Conservation (phyloP, 2,888 invertebrate genomes). For the Plutella xylostella region DNA sequence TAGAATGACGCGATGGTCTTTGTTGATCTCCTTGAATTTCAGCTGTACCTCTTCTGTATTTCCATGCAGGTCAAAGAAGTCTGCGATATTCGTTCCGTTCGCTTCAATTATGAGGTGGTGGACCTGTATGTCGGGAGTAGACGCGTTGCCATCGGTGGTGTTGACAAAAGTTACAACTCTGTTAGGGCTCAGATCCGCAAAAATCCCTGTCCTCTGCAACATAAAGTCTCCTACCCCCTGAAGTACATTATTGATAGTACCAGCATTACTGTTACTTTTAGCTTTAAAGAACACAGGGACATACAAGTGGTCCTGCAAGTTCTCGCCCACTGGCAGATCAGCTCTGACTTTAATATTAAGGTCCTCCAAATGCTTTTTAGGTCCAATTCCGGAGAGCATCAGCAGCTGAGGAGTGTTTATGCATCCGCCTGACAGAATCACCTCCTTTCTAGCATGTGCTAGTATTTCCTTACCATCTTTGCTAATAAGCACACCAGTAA, state of each 20-base stretch:
- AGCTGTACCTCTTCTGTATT: conserved; percentile 28
- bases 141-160: conserved; percentile 32
- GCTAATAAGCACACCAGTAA: conserved; percentile 44
- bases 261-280: too few relatives aligned
- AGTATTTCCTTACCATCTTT: conserved; percentile 37
- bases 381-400: conserved; percentile 65
- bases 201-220: conserved; percentile 51
- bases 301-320: conserved; percentile 63
- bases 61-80: conserved; percentile 29
- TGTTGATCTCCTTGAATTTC: conserved; percentile 30
- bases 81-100: conserved; percentile 27
- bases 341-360: conserved; percentile 42
- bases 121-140: conserved; percentile 36
- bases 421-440: conserved; percentile 60
- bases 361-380: conserved; percentile 40
- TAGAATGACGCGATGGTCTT: conserved; percentile 38
- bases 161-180: conserved; percentile 38
- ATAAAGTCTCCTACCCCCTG: conserved; percentile 51
- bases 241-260: too few relatives aligned
- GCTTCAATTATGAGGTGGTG: conserved; percentile 38
- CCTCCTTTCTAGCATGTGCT: conserved; percentile 50
- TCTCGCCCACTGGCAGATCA: conserved; percentile 60
- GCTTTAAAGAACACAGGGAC: conserved; percentile 35
- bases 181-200: conserved; percentile 48
- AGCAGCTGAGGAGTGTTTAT: conserved; percentile 64